These are phyloP conservation scores for Drosophila ficusphila DNA, from an alignment of 1,140 invertebrate genomes.

Conservation along the genomic window DNA sequence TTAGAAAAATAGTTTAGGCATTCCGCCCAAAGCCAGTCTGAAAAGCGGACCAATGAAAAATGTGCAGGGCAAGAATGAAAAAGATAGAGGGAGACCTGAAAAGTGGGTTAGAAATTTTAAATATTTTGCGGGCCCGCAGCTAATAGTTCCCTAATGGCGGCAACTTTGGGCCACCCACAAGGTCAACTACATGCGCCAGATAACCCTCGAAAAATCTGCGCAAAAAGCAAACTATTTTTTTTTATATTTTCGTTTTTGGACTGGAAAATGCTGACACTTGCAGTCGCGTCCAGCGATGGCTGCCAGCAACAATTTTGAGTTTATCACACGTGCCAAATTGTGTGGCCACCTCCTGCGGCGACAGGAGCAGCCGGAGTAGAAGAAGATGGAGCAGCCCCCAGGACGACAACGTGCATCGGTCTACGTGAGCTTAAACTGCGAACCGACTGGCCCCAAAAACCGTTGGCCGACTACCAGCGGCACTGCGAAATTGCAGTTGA, in stretches of 20 bases:
- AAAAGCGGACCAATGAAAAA: constrained; percentile 4
- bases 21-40: neutral
- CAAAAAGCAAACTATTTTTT: constrained; percentile 40
- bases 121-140: constrained; percentile 46
- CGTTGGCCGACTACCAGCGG: neutral
- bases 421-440: constrained; percentile 65
- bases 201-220: constrained; percentile 58
- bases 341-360: constrained; percentile 68
- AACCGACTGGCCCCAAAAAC: constrained; percentile 12
- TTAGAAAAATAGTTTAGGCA: constrained; percentile 22
- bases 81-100: neutral
- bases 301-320: constrained; percentile 77
- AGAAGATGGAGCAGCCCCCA: neutral
- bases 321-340: constrained; percentile 81
- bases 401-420: constrained; percentile 53
- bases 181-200: constrained; percentile 76
- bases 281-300: constrained; percentile 53
- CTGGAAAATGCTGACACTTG: constrained; percentile 46
- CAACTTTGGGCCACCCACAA: constrained; percentile 57
- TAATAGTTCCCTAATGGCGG: constrained; percentile 69
- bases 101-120: constrained; percentile 29
- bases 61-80: neutral
- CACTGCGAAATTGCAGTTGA: no score
- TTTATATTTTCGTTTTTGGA: constrained; percentile 15
- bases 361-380: constrained; percentile 18